These are phyloP conservation scores for Clarias magur DNA, from an alignment of 2,113 vertebrate genomes.

Conservation along the genomic window DNA sequence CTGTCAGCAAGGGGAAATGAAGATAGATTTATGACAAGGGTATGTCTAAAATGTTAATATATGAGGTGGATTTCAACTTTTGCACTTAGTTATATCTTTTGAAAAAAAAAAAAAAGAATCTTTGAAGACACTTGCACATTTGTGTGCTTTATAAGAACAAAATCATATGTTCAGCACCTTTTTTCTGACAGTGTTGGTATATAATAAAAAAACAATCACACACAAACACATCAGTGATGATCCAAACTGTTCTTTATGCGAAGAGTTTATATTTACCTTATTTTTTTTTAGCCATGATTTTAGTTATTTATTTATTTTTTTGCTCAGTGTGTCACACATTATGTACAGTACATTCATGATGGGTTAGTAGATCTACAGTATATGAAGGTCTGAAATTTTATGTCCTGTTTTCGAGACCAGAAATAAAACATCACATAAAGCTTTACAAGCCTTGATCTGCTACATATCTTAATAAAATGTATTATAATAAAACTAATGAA, in stretches of 20 bases:
- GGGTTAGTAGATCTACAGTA: not conserved
- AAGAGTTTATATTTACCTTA: too few relatives aligned
- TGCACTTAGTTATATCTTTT: not conserved
- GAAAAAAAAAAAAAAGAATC: not conserved
- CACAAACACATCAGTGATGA: not conserved
- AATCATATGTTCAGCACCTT: not conserved
- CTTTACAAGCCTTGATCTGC: not conserved
- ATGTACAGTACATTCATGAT: not conserved
- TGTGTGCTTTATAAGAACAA: not conserved
- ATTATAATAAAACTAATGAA: not conserved
- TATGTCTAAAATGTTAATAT: slow-evolving; percentile 2
- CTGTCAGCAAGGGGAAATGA: not conserved
- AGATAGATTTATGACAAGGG: not conserved
- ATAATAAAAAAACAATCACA: not conserved
- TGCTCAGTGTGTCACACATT: not conserved
- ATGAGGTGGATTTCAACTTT: not conserved
- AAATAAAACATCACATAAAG: not conserved
- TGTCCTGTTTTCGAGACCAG: not conserved
- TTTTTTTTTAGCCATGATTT: too few relatives aligned
- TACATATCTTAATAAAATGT: not conserved
- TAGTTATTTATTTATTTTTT: too few relatives aligned
- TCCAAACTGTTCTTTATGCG: not conserved
- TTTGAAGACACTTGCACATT: not conserved
- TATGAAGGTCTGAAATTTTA: not conserved
- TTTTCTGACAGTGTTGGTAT: not conserved